A percentile compares a stretch with the other conserved stretches of the same genome.
phyloP scores from a whole-genome alignment of 2,888 invertebrate species.

The Leptothorax acervorum region DNA sequence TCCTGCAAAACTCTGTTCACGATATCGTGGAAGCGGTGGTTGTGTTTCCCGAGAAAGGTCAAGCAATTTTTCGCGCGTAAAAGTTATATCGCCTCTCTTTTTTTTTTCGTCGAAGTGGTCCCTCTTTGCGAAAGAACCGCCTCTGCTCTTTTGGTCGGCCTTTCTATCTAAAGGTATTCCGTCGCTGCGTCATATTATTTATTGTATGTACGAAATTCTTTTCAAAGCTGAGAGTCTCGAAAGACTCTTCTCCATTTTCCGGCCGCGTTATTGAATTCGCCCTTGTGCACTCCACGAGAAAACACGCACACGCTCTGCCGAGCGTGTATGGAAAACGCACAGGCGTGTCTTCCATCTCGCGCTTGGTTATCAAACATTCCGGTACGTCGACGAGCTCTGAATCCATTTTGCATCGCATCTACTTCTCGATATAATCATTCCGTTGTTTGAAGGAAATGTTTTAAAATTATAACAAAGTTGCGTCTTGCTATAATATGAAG shows the following conservation, averaged over 20 bases:
- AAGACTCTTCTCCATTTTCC: slow-evolving; percentile 57
- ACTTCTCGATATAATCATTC: slow-evolving; percentile 24
- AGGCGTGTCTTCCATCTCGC: slow-evolving; percentile 39
- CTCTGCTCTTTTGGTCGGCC: slow-evolving; percentile 20
- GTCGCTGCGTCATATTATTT: slow-evolving; percentile 70
- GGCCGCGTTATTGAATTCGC: slow-evolving; percentile 68
- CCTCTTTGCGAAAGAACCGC: slow-evolving; percentile 1
- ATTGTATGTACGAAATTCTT: slow-evolving; percentile 76
- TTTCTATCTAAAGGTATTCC: slow-evolving; percentile 11
- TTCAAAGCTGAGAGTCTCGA: slow-evolving; percentile 50
- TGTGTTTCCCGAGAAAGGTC: not conserved
- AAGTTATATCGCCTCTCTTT: not conserved
- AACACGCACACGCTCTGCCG: slow-evolving; percentile 32
- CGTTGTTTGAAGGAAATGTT: not conserved
- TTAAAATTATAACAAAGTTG: not conserved
- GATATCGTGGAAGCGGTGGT: slow-evolving; percentile 7
- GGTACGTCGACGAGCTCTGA: slow-evolving; percentile 29
- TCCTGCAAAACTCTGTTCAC: not conserved
- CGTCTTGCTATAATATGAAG: not conserved
- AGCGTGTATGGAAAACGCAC: slow-evolving; percentile 20
- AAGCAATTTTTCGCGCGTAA: slow-evolving; percentile 17
- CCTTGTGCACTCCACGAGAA: slow-evolving; percentile 60
- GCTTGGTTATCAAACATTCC: slow-evolving; percentile 74
- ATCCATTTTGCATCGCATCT: slow-evolving; percentile 30
- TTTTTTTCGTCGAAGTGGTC: slow-evolving; percentile 19